Evolutionary conservation across 2,888 invertebrate genomes (phyloP).

Genomic region (Lasius platythorax): DNA sequence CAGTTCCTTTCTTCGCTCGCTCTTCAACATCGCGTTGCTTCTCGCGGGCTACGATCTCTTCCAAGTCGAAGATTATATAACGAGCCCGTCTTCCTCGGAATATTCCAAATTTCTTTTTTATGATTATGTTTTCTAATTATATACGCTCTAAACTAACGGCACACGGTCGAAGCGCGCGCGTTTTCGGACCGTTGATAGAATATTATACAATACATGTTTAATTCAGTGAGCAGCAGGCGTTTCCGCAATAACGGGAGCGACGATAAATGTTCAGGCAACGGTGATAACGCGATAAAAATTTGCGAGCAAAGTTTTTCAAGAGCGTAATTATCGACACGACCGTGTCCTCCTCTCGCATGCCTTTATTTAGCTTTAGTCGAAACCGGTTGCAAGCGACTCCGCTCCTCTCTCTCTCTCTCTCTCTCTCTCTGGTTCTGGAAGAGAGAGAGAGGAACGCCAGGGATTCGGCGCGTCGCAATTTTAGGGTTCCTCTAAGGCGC

Average conservation of each 20-base stretch:
- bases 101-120: neutral
- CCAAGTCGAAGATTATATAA: conserved; percentile 3
- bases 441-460: conserved; percentile 35
- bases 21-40: neutral
- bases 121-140: conserved; percentile 14
- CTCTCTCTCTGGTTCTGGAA: conserved; percentile 53
- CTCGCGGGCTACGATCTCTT: conserved; percentile 29
- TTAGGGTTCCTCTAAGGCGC: conserved; percentile 70
- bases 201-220: neutral
- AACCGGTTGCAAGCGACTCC: conserved; percentile 79
- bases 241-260: conserved; percentile 1
- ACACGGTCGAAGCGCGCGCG: neutral
- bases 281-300: conserved; percentile 1
- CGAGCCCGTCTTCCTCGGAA: conserved; percentile 9
- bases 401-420: conserved; percentile 4
- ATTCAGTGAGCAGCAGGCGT: neutral
- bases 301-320: conserved; percentile 60
- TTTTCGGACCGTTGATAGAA: neutral
- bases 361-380: conserved; percentile 80
- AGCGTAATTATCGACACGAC: conserved; percentile 67
- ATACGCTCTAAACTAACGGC: conserved; percentile 21
- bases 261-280: conserved; percentile 1
- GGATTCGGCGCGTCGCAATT: conserved; percentile 70
- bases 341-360: conserved; percentile 73
- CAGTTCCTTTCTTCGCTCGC: conserved; percentile 49